These are phyloP conservation scores for Nettapus auritus DNA, from an alignment of 2,113 vertebrate species.

Conservation along the genomic window DNA sequence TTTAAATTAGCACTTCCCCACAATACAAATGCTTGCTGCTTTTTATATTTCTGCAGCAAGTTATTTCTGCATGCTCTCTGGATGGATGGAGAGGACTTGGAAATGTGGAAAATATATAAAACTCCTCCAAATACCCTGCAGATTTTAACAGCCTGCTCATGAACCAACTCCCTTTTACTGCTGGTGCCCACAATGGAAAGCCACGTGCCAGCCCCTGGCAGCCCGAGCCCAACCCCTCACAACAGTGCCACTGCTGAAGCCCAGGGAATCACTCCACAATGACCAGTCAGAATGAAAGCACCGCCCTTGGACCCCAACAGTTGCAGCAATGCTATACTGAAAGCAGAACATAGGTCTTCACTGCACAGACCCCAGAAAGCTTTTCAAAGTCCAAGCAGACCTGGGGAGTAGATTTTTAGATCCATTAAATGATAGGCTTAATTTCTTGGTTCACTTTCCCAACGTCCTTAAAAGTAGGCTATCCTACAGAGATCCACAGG, in stretches of 20 bases:
- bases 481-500: neutral
- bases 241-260: neutral
- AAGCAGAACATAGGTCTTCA: neutral
- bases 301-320: neutral
- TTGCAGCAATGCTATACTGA: neutral
- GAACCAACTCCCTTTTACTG: neutral
- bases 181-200: neutral
- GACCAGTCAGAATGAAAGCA: neutral
- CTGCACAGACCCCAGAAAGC: neutral
- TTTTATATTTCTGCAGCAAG: neutral
- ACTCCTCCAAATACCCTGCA: neutral
- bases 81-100: neutral
- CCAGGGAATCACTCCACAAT: neutral
- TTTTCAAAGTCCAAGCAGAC: neutral
- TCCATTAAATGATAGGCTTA: neutral
- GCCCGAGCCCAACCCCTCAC: neutral
- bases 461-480: neutral
- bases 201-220: neutral
- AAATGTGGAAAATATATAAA: neutral
- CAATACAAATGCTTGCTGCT: neutral
- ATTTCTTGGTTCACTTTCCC: neutral
- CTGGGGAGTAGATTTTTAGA: neutral
- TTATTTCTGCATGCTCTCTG: conserved; percentile 14
- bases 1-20: neutral
- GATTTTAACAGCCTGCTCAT: neutral